A percentile compares a stretch with the other conserved stretches of the same genome.
Evolutionary conservation across 2,113 vertebrate species (phyloP).

Genomic region (Crypturellus undulatus): DNA sequence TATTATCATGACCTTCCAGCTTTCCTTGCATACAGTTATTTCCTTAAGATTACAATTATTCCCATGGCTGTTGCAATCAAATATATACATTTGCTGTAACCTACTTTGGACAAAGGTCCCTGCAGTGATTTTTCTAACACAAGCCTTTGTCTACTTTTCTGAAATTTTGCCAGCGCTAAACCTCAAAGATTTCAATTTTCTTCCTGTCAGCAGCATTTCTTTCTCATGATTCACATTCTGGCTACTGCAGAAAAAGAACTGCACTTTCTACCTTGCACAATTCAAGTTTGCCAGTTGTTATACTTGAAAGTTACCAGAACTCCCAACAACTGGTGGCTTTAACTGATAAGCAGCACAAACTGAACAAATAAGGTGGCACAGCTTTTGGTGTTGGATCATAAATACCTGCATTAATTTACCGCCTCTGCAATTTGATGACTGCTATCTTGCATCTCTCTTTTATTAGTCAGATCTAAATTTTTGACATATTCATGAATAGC

Average conservation of each 20-base stretch:
- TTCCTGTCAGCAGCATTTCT: conserved; percentile 24
- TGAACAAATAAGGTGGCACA: not conserved
- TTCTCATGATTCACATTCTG: conserved; percentile 7
- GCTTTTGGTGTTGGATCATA: not conserved
- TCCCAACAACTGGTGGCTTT: not conserved
- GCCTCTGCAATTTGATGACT: not conserved
- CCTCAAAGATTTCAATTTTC: conserved; percentile 50
- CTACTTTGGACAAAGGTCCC: not conserved
- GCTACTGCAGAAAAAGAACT: not conserved
- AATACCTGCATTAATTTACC: not conserved
- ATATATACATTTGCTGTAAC: conserved; percentile 7
- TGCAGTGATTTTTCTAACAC: not conserved
- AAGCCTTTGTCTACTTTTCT: conserved; percentile 37
- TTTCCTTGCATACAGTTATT: not conserved
- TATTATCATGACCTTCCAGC: not conserved
- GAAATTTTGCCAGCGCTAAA: conserved; percentile 45
- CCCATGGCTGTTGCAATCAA: not conserved
- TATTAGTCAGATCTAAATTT: conserved; percentile 15
- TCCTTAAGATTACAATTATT: not conserved
- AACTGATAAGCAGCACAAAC: not conserved
- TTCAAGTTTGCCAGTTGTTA: not conserved
- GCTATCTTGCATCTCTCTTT: not conserved
- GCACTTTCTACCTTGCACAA: not conserved
- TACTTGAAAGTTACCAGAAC: not conserved
- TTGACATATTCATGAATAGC: not conserved